Base-by-base conservation (phyloP, 2,797 vertebrate genomes). In the Gymnoscopelus microlampas region DNA sequence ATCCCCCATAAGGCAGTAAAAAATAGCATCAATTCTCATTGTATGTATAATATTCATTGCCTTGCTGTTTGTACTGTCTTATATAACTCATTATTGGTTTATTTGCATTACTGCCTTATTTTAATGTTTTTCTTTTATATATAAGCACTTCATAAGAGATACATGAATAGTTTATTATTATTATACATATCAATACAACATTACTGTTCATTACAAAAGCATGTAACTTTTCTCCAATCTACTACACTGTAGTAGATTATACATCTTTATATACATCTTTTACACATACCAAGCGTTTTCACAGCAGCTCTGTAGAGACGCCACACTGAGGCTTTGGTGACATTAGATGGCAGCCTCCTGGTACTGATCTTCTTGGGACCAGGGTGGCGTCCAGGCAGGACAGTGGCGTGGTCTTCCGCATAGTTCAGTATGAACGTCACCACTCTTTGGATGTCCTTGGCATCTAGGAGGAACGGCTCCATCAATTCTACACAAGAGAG, bases 241-340 rank as follows among this genome's bases (percentile, higher is more conserved):
- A 51, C 49, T 6, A n/a, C 14, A 6, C 49, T n/a, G 3, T 6
- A 12, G 3, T 12, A 51, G 11, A 12, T 51, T 51, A 51, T 51
- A 51, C 50, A 53, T 53, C n/a, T 53, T 53, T 15, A 15, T 53
- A n/a, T n/a, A n/a, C n/a, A 53, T 14, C 3, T n/a, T 53, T 53
- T 53, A 13, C 50, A 63, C 61, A 26, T 53, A 63, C 61, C 61
- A 50, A 53, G 14, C 24, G 14, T 51, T 53, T 26, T 15, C 23
- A 26, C 8, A 9, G 60, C 60, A 63, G 47, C 60, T 51, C 50
- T 49, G 60, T 63, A 53, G 29, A 64, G 49, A 35, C 12, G 29
- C 62, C 50, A 53, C 50, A 64, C 62, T 53, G 62, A 64, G 24
- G 49, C 62, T 39, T 64, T 53, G 26, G 62, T 64, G 26, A 64